Evolutionary conservation across 1,140 invertebrate species (phyloP), one percentile per base, ranked within the genome.

Genomic region (Aphis gossypii): DNA sequence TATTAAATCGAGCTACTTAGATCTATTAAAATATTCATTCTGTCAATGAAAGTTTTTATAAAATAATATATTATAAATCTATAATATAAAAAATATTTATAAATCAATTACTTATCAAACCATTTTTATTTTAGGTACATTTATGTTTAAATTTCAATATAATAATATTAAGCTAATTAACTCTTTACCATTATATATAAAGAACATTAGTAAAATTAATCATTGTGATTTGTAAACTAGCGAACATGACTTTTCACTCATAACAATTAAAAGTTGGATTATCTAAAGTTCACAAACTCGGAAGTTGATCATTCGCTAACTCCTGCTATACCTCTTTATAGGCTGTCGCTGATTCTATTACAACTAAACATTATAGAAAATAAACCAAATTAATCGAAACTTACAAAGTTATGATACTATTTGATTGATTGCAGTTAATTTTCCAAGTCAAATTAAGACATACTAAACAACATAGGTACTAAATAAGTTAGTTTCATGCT

Each of bases 191-290:
- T 90, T 68, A 44, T 23, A 23, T 76, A 21, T 46, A 44, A 44
- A 44, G 23, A 84, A 54, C 82, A 93, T 92, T 54, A 84, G 14
- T 51, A 68, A 86, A 93, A 93, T 93, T 93, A 48, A 86, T 93
- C 86, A 93, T 93, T 86, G 51, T 84, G 82, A 93, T 93, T 93
- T 54, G 82, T 93, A 41, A 11, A 56, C 46, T 41, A 44, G 35
- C n/a, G 9, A 86, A 93, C 92, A 93, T n/a, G 82, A 56, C 92
- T 84, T 93, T 93, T 93, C 82, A 25, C 82, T 93, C 46, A 86
- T 93, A 93, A 93, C 92, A 93, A 93, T 93, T 93, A 93, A 93
- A 93, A 93, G 82, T 93, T 93, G 82, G 35, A 93, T 93, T 84
- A 86, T 93, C 92, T 44, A n/a, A 56, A 93, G 92, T 93, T 93